Evolutionary conservation across 2,888 invertebrate genomes (phyloP).

Genomic region (Stenichneumon culpator): DNA sequence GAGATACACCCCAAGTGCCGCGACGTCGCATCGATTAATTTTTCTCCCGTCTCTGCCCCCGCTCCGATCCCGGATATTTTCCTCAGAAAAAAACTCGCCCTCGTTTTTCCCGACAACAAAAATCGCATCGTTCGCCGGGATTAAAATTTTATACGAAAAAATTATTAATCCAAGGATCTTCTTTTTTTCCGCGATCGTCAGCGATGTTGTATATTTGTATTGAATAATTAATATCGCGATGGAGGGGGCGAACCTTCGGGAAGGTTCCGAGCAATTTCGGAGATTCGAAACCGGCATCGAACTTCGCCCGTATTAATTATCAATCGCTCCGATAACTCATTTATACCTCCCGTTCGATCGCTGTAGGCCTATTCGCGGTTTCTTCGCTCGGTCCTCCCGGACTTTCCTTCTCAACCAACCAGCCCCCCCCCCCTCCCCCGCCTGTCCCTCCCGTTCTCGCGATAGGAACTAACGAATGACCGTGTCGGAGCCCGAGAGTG

Average conservation of each 20-base stretch:
- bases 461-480: constrained; percentile 37
- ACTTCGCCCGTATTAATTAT: constrained; percentile 34
- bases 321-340: constrained; percentile 65
- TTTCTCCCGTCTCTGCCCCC: constrained; percentile 26
- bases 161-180: not conserved
- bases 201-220: not conserved
- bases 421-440: constrained; percentile 62
- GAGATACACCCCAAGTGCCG: constrained; percentile 36
- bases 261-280: not conserved
- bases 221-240: not conserved
- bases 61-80: constrained; percentile 8
- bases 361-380: constrained; percentile 52
- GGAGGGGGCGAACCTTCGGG: not conserved
- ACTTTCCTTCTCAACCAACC: constrained; percentile 66
- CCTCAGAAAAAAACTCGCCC: constrained; percentile 7
- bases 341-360: constrained; percentile 24
- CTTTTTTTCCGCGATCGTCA: not conserved
- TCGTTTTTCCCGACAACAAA: constrained; percentile 8
- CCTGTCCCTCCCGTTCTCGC: constrained; percentile 19
- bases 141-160: not conserved
- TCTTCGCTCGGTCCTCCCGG: constrained; percentile 58
- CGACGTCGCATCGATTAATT: constrained; percentile 59
- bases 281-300: not conserved
- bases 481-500: constrained; percentile 70
- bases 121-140: too few species aligned